Evolutionary conservation across 2,797 vertebrate species (phyloP).

Genomic region (Siniperca obscura): DNA sequence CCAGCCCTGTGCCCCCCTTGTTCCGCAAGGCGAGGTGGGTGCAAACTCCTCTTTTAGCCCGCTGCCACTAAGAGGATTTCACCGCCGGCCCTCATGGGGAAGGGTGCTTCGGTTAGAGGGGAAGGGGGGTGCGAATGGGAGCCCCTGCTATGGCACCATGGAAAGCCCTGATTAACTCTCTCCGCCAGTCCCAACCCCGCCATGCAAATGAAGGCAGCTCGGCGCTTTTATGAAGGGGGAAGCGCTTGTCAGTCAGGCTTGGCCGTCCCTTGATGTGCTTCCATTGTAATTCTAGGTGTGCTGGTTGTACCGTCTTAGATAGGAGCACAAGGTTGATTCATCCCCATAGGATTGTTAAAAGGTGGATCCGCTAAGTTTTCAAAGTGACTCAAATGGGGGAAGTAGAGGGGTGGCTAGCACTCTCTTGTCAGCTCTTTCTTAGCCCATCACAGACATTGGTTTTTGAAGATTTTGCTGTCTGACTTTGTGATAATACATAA

Average conservation of each 20-base stretch:
- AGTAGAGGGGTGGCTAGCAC: constrained; percentile 34
- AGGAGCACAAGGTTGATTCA: constrained; percentile 77
- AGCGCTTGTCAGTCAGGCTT: constrained; percentile 82
- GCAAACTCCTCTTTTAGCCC: constrained; percentile 51
- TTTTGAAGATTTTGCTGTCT: constrained; percentile 78
- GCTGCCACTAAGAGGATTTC: constrained; percentile 80
- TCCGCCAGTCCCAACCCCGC: constrained; percentile 59
- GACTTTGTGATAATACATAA: constrained; percentile 78
- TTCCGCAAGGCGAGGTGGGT: constrained; percentile 55
- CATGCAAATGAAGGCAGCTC: constrained; percentile 77
- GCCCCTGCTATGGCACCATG: constrained; percentile 61
- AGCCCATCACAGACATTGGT: constrained; percentile 75
- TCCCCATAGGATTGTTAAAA: constrained; percentile 79
- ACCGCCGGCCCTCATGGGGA: constrained; percentile 58
- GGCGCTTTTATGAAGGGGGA: constrained; percentile 50
- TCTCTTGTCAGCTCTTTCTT: constrained; percentile 81
- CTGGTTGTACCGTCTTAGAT: constrained; percentile 74
- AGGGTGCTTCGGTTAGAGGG: constrained; percentile 58
- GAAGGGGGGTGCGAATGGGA: constrained; percentile 19
- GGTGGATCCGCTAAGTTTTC: constrained; percentile 81
- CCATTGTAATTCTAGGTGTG: constrained; percentile 81
- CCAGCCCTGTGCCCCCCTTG: background rate
- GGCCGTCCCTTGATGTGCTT: constrained; percentile 79
- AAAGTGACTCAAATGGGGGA: constrained; percentile 77
- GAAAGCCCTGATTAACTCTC: constrained; percentile 80